Base-by-base conservation (phyloP, 92 coral and sea anemone species). In the Porites evermanni region DNA sequence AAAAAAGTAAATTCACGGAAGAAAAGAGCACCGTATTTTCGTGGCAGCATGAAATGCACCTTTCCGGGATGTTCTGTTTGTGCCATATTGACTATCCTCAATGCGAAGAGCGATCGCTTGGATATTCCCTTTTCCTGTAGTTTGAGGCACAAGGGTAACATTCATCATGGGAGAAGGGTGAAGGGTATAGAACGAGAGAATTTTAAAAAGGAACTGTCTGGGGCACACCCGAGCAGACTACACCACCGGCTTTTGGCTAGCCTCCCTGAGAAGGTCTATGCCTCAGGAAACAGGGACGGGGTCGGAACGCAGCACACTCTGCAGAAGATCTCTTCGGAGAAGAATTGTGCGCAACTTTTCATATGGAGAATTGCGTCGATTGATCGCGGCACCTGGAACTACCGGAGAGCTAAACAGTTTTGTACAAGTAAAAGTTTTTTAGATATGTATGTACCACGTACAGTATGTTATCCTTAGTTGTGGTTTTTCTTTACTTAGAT, bases 271-370 rank as follows among this genome's bases (percentile, higher is more conserved):
- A 58, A 60, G 54, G 80, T 72, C n/a, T 83, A 72, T 29, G 72
- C 63, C 53, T 72, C 79, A 17, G 80, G 80, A 3, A 72, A 83
- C 68, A 73, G 87, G 13, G 87, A 83, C 53, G 51, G 72, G 1
- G 73, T 83, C 2, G 79, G 87, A 12, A 71, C 47, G 0, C 50
- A 59, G 7, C 44, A 10, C 6, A 72, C 72, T 8, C 50, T 82
- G 14, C 65, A 70, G 16, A 70, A 82, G n/a, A 82, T 82, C 52
- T 82, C 79, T 20, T 29, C 72, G 8, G 79, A 82, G 26, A n/a
- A n/a, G n/a, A n/a, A n/a, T n/a, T n/a, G n/a, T n/a, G n/a, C n/a
- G n/a, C n/a, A n/a, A n/a, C n/a, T n/a, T n/a, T n/a, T n/a, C n/a
- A n/a, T n/a, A n/a, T n/a, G n/a, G n/a, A n/a, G n/a, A n/a, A n/a